phyloP scores from a whole-genome alignment of 2,113 vertebrate species.

The Brachypodius melanocephalos region DNA sequence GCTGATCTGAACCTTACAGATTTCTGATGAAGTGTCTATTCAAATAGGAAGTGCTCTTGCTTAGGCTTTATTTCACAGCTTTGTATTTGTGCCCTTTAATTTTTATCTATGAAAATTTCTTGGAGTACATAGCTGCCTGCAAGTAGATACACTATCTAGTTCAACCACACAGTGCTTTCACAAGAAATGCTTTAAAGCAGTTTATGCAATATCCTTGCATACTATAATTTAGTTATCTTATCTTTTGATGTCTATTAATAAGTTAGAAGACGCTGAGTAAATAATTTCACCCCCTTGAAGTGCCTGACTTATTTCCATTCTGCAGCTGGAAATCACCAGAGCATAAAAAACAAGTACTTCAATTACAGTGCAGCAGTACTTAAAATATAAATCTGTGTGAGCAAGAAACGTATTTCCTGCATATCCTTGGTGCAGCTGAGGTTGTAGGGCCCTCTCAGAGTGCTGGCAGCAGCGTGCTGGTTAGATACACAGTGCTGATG shows the following conservation, averaged over 20 bases:
- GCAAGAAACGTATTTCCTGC: not conserved
- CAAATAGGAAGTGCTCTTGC: not conserved
- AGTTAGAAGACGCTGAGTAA: slow-evolving; percentile 15
- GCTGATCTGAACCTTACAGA: not conserved
- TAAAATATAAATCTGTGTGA: not conserved
- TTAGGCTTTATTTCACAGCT: not conserved
- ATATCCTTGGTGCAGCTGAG: not conserved
- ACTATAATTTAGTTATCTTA: slow-evolving; percentile 10
- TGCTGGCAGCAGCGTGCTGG: not conserved
- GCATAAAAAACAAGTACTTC: not conserved
- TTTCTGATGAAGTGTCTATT: not conserved
- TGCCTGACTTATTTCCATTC: not conserved
- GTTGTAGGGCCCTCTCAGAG: not conserved
- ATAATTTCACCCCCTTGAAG: slow-evolving; percentile 29
- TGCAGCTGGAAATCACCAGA: slow-evolving; percentile 25
- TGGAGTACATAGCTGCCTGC: not conserved
- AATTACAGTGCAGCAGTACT: not conserved
- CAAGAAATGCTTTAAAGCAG: slow-evolving; percentile 2
- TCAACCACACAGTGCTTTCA: not conserved
- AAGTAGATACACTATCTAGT: not conserved
- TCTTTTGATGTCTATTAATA: slow-evolving; percentile 11
- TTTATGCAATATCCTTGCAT: not conserved
- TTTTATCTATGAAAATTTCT: slow-evolving; percentile 9
- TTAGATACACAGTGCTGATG: not conserved
- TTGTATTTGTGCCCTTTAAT: not conserved